phyloP scores from a whole-genome alignment of 64 coral and sea anemone species.

The Montipora sp. region DNA sequence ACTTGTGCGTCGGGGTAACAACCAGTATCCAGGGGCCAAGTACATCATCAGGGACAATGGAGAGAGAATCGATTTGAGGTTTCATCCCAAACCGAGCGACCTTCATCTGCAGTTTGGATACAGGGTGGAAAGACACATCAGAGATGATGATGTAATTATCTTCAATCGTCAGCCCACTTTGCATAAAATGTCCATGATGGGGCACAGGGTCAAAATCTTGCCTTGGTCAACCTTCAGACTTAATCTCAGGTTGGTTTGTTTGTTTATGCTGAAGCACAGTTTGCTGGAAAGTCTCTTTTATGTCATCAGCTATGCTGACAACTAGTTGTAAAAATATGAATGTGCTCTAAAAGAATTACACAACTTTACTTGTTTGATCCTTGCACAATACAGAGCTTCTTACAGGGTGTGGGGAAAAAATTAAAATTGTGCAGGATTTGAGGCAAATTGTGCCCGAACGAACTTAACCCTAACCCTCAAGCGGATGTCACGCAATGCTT shows the following conservation, averaged over 20 bases:
- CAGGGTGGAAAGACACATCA: conserved; percentile 96
- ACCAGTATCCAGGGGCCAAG: conserved; percentile 96
- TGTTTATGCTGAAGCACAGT: background rate
- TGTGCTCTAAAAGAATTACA: too few relatives aligned
- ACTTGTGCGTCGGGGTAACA: conserved; percentile 89
- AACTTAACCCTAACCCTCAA: too few relatives aligned
- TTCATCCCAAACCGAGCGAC: conserved; percentile 98
- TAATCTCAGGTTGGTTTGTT: conserved; percentile 86
- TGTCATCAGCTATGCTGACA: too few relatives aligned
- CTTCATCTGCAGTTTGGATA: conserved; percentile 99
- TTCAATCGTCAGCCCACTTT: conserved; percentile 99
- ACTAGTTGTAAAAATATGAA: too few relatives aligned
- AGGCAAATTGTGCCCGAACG: too few relatives aligned
- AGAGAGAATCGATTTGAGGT: conserved; percentile 93
- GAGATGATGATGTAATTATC: conserved; percentile 97
- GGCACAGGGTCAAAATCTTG: conserved; percentile 95
- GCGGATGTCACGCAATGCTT: too few relatives aligned
- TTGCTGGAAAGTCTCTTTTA: background rate
- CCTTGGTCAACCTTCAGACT: conserved; percentile 99
- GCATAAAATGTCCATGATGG: conserved; percentile 99
- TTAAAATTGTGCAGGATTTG: too few relatives aligned
- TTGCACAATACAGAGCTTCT: too few relatives aligned
- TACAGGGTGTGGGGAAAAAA: too few relatives aligned
- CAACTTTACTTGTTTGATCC: too few relatives aligned
- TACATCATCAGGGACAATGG: conserved; percentile 99